phyloP scores from a whole-genome alignment of 2,113 vertebrate species.

The Protomyctophum bolini region DNA sequence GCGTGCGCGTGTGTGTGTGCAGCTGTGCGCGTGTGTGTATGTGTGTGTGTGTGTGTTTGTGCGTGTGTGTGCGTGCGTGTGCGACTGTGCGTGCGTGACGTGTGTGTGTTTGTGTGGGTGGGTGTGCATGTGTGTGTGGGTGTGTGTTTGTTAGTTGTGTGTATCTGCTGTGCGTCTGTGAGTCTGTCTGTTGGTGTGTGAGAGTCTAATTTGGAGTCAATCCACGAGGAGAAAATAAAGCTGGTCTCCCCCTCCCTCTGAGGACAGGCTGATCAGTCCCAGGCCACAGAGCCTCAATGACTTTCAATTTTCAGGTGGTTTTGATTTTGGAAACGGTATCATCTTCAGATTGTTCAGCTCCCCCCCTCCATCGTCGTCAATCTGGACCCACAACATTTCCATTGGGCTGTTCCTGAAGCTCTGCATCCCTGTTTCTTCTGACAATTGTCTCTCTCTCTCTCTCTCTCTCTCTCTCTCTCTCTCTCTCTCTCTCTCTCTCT shows the following conservation, averaged over 20 bases:
- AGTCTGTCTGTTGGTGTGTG: conserved; percentile 26
- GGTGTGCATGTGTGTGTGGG: conserved; percentile 32
- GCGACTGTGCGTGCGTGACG: conserved; percentile 21
- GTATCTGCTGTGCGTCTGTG: conserved; percentile 19
- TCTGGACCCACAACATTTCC: conserved; percentile 2
- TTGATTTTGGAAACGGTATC: conserved; percentile 60
- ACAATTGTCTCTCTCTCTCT: conserved; percentile 20
- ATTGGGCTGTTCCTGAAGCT: conserved; percentile 22
- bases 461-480: conserved; percentile 13
- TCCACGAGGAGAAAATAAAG: conserved; percentile 32
- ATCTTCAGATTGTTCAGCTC: conserved; percentile 41
- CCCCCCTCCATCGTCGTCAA: conserved; percentile 36
- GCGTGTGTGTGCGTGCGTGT: conserved; percentile 15
- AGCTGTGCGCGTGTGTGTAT: not conserved
- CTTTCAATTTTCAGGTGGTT: conserved; percentile 59
- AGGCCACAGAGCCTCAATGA: conserved; percentile 32
- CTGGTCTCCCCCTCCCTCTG: not conserved
- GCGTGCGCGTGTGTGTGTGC: not conserved
- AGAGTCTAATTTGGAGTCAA: conserved; percentile 38
- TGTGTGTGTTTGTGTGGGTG: not conserved
- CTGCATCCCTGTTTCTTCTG: conserved; percentile 43
- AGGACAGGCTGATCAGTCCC: conserved; percentile 43
- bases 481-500: not conserved
- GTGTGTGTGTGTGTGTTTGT: conserved; percentile 26
- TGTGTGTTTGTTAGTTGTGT: not conserved